These are phyloP conservation scores for Drosophila guanche DNA, from an alignment of 1,140 invertebrate species.

Conservation along the genomic window DNA sequence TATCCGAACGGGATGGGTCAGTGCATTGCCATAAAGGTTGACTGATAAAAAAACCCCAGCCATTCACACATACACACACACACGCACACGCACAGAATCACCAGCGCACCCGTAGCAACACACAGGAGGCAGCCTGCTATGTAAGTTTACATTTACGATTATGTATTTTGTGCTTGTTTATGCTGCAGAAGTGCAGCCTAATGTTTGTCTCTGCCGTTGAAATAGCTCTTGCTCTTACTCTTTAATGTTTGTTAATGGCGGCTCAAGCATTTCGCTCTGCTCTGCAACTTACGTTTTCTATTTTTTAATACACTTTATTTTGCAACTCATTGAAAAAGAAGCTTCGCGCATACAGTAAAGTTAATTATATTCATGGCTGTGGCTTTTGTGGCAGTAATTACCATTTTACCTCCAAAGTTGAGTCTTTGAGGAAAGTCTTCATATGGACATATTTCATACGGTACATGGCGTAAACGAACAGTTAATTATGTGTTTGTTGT, in stretches of 20 bases:
- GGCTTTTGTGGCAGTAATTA: slow-evolving; percentile 65
- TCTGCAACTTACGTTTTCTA: slow-evolving; percentile 66
- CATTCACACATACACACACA: slow-evolving; percentile 23
- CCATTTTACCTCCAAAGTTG: slow-evolving; percentile 29
- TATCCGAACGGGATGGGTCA: slow-evolving; percentile 33
- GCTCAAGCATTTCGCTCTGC: slow-evolving; percentile 60
- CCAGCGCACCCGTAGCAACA: slow-evolving; percentile 22
- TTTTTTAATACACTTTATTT: slow-evolving; percentile 50
- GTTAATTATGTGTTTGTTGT: slow-evolving; percentile 66
- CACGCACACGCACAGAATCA: slow-evolving; percentile 21
- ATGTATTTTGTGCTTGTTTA: slow-evolving; percentile 36
- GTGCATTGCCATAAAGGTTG: slow-evolving; percentile 36
- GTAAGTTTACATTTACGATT: slow-evolving; percentile 68
- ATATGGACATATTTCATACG: slow-evolving; percentile 59
- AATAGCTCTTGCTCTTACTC: slow-evolving; percentile 29
- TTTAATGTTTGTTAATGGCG: slow-evolving; percentile 41
- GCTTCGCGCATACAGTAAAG: slow-evolving; percentile 14
- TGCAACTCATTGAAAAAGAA: slow-evolving; percentile 71
- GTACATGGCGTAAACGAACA: slow-evolving; percentile 76
- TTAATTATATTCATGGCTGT: slow-evolving; percentile 80
- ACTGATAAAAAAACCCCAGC: slow-evolving; percentile 59
- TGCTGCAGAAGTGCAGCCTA: too few species aligned
- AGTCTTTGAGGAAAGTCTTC: slow-evolving; percentile 4
- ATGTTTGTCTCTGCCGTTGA: slow-evolving; percentile 47
- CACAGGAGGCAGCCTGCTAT: slow-evolving; percentile 49